Conservation (phyloP, 2,113 vertebrate genomes). For the Myotis brandtii region DNA sequence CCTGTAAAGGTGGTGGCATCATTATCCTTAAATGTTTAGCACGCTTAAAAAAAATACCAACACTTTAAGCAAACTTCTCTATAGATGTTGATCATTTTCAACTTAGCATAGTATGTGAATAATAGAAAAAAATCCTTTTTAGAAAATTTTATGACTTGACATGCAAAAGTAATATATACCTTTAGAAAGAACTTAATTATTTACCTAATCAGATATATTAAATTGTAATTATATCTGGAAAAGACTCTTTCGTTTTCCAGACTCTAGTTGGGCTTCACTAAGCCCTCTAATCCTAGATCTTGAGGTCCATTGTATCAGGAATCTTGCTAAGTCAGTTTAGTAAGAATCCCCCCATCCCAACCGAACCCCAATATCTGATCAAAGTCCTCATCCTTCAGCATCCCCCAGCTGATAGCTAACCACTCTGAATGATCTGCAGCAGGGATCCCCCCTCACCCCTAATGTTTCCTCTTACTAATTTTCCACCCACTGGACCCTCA, state of each 20-base stretch:
- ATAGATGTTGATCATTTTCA: not conserved
- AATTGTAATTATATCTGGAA: not conserved
- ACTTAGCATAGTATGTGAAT: not conserved
- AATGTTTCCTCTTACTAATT: not conserved
- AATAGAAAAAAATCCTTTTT: not conserved
- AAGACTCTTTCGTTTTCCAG: not conserved
- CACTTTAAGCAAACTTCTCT: not conserved
- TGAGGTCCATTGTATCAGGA: not conserved
- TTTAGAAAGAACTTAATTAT: not conserved
- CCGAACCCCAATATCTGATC: not conserved
- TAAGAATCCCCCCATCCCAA: not conserved
- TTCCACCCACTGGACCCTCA: not conserved
- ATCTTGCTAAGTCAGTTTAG: not conserved
- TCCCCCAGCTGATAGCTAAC: not conserved
- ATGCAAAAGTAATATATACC: not conserved
- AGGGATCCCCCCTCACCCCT: not conserved
- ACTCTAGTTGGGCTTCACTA: not conserved
- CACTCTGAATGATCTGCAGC: not conserved
- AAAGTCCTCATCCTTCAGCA: not conserved
- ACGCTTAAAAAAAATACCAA: not conserved
- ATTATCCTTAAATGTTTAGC: not conserved
- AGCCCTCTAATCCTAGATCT: not conserved
- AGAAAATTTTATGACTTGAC: not conserved
- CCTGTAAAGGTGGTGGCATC: not conserved
- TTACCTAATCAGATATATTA: not conserved